Evolutionary conservation across 2,113 vertebrate species (phyloP), one percentile per base, ranked within the genome.

Genomic region (Cervus canadensis): DNA sequence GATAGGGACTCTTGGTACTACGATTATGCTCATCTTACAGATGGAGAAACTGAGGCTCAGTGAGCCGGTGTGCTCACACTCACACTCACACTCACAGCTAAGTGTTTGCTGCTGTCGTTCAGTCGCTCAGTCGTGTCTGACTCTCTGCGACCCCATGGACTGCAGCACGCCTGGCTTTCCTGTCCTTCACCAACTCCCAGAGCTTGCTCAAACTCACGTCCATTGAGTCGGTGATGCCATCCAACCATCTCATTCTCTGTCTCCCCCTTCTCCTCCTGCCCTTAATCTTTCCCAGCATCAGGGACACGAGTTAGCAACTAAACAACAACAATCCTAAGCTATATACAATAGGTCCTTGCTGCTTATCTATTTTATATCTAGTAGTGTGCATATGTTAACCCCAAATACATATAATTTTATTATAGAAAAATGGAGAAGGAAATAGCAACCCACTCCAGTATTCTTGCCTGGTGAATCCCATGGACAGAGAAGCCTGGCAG

Each of bases 51-150:
- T 21, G 33, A 85, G 28, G 28, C 57, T 57, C 25, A 0, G 62
- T 40, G 95, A 64, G 28, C 82, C 25, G 4, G 17, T 2, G 5
- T n/a, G 26, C 4, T 28, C 83, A 30, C 2, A 10, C 33, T 21
- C 64, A 23, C 64, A 71, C 48, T 48, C 48, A 48, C 48, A 50
- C 3, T 48, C 48, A 48, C 17, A 36, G 8, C 17, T 71, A 36
- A 36, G n/a, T 36, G 64, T 36, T 71, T n/a, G 0, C 10, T 5
- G 7, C 5, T 67, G 4, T 52, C 15, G 15, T 21, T 23, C 30
- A n/a, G 30, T n/a, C 2, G 2, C n/a, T 36, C n/a, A 71, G n/a
- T 71, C 4, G 0, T 6, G n/a, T 23, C n/a, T n/a, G 19, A 12
- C 64, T 71, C 64, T 67, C 19, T 36, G n/a, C 2, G 17, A 36